Conservation (phyloP, 2,888 invertebrate genomes). For the Spilosoma lubricipeda region DNA sequence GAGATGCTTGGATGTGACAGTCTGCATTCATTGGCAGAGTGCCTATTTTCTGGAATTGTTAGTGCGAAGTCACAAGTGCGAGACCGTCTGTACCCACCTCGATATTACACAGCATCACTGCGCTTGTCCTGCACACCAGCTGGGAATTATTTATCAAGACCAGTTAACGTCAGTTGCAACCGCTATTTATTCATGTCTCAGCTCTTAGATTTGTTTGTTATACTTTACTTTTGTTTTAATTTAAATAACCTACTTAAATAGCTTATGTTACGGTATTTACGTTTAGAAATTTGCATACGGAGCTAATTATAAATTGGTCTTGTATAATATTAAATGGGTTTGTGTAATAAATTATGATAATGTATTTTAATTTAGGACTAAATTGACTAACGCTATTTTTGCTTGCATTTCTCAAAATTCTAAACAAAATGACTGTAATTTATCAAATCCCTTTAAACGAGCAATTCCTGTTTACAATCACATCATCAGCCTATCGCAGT, state of each 20-base stretch:
- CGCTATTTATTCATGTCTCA: slow-evolving; percentile 44
- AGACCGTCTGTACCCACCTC: slow-evolving; percentile 54
- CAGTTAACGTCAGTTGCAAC: slow-evolving; percentile 59
- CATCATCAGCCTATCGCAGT: too few species aligned
- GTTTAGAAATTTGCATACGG: slow-evolving; percentile 5
- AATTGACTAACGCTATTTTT: background rate
- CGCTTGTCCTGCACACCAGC: slow-evolving; percentile 59
- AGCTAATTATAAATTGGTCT: background rate
- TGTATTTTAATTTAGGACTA: background rate
- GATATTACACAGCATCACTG: slow-evolving; percentile 44
- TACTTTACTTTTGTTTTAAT: slow-evolving; percentile 38
- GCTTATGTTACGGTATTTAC: background rate
- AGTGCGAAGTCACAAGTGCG: slow-evolving; percentile 50
- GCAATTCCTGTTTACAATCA: too few species aligned
- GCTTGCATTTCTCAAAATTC: background rate
- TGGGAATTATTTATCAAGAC: slow-evolving; percentile 66
- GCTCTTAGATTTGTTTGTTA: slow-evolving; percentile 31
- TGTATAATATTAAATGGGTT: background rate
- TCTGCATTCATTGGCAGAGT: slow-evolving; percentile 72
- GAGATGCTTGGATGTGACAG: slow-evolving; percentile 56
- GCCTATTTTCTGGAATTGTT: slow-evolving; percentile 68
- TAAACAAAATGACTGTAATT: too few species aligned
- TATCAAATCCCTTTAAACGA: too few species aligned
- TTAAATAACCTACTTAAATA: slow-evolving; percentile 28
- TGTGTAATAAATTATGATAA: background rate